Evolutionary conservation across 1,140 invertebrate genomes (phyloP), one percentile per base, ranked within the genome.

Genomic region (Cotesia vestalis): DNA sequence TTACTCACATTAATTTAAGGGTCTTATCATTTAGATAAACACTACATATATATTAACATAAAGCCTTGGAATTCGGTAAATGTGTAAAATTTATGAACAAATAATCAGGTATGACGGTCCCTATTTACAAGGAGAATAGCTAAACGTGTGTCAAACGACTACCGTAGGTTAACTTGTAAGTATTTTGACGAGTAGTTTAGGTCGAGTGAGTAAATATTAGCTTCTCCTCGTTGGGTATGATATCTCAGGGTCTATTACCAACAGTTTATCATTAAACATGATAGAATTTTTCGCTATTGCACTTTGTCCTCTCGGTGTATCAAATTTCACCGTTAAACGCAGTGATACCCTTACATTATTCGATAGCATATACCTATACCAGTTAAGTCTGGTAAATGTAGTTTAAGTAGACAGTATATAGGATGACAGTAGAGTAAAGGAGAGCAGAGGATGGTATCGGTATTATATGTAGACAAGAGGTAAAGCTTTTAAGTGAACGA

Each of bases 401-500:
- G 0, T 46, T 9, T 46, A 46, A 9, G 9, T 40, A 40, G 5
- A 40, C 9, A 40, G 9, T 40, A 40, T 40, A 46, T 6, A 46
- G 11, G 11, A 8, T 46, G 40, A 46, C 40, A 46, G 27, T 27
- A 27, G 1, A 27, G 46, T 9, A 51, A 4, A 8, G 1, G n/a
- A 52, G 46, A 2, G 46, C n/a, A 8, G 46, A 52, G 11, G 53
- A n/a, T 55, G n/a, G 53, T 55, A 55, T 20, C 5, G 4, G 17
- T 20, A 20, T 20, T 17, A 17, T 14, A 59, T 59, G 57, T 27
- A 20, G 14, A 59, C 20, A 27, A 59, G 57, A 59, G 57, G 57
- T 59, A 59, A 59, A 59, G 57, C 57, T 59, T 59, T 59, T 6
- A 59, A 59, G 57, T 59, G 57, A 20, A 59, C 57, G 17, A 59